Evolutionary conservation across 2,113 vertebrate genomes (phyloP).

Genomic region (Lasiurus cinereus): DNA sequence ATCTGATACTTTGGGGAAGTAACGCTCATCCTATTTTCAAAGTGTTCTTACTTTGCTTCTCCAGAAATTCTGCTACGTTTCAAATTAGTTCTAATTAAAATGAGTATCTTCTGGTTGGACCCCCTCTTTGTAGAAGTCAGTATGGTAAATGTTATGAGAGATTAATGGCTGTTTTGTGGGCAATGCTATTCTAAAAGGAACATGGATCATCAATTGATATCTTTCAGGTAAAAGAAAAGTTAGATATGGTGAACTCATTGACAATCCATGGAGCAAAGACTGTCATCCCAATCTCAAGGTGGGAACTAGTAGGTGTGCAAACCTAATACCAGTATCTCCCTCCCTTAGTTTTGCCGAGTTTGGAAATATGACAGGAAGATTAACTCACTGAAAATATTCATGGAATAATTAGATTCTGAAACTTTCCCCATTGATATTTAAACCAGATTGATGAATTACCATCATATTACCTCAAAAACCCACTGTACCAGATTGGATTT

Average conservation of each 20-base stretch:
- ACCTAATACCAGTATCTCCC: neutral
- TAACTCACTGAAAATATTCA: neutral
- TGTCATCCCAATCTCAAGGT: neutral
- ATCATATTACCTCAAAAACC: neutral
- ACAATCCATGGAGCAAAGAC: neutral
- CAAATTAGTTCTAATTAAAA: neutral
- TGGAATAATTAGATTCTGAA: neutral
- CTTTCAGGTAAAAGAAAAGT: neutral
- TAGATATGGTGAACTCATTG: neutral
- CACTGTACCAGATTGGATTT: neutral
- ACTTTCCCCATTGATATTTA: neutral
- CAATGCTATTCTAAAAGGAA: neutral
- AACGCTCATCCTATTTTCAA: neutral
- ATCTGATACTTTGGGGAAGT: neutral
- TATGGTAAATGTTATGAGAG: neutral
- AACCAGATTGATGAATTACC: neutral
- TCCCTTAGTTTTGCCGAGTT: neutral
- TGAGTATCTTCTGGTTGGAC: neutral
- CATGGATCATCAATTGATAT: neutral
- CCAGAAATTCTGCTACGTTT: neutral
- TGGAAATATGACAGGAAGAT: neutral
- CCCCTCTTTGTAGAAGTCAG: neutral
- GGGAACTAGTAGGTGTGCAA: rapidly evolving
- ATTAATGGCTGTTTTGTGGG: neutral
- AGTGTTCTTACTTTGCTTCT: neutral